Evolutionary conservation across 2,113 vertebrate species (phyloP), one percentile per base, ranked within the genome.

Genomic region (Diadophis punctatus): DNA sequence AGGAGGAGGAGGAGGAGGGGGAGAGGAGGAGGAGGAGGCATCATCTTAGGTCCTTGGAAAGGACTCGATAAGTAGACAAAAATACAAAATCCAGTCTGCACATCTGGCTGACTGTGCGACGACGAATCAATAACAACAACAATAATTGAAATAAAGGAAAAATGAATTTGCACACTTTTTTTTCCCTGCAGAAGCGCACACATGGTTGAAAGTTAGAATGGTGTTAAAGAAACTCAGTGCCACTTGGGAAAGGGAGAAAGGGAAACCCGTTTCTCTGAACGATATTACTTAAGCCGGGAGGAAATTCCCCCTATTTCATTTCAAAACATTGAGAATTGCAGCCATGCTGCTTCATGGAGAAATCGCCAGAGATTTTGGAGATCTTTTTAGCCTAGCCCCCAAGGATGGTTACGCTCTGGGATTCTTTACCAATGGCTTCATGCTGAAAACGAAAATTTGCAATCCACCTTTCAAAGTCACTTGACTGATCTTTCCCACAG

Each of bases 161-260:
- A 95, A 63, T 30, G 95, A 95, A 96, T 52, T 90, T 94, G 93
- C 90, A 86, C 92, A 94, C 96, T 96, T 95, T 96, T 93, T 93
- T 97, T 97, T 96, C 93, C 94, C 55, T 23, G 92, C 91, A 93
- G 91, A 95, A 95, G 94, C 91, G n/a, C n/a, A 92, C 88, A 95
- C 94, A 93, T 95, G 94, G 96, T 94, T 84, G 94, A 96, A 93
- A 93, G 68, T 96, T 93, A 90, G 94, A 95, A 87, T 91, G 91
- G 80, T 56, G 94, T 43, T 1, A 93, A 95, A 80, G 18, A 1
- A 93, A 96, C 74, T 93, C 87, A 90, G 84, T 85, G 91, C 90
- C 87, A 48, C 34, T 58, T 60, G 84, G 30, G 3, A 46, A 34
- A 86, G 48, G 68, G 53, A 23, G 90, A 4, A 9, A 39, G 25